Evolutionary conservation across 1,140 invertebrate genomes (phyloP), one percentile per base, ranked within the genome.

Genomic region (Diploscapter pachys): DNA sequence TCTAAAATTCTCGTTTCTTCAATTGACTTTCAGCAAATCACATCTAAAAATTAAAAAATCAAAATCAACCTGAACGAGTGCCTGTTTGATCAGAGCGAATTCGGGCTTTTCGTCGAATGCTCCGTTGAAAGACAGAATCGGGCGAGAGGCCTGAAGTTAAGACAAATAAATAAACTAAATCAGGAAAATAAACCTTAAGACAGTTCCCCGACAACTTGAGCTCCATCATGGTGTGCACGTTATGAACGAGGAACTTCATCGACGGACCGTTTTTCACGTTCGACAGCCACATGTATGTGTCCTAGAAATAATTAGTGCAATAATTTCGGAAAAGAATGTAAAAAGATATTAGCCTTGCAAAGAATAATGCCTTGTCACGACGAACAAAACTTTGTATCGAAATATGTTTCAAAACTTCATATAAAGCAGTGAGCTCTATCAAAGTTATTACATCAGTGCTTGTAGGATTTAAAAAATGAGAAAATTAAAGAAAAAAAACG

Each of bases 141-240:
- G 96, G 78, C 97, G 89, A 0, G 96, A 96, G 3, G 93, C 94
- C 86, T 91, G 59, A 69, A 71, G 2, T 5, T 72, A 9, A 11
- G 11, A 3, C 11, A 67, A 50, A 50, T 72, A 31, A 2, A 67
- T 13, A 68, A 71, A 69, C 2, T 2, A 65, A 9, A 9, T 49
- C 2, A 48, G 8, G 11, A 63, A 68, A 50, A 71, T 9, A 6
- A 72, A 72, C 71, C 61, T 67, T 92, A 56, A 99, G 87, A 87
- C 96, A 98, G 87, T 99, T 99, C 53, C 97, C 97, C 69, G 93
- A 95, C 87, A 99, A 89, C 87, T 96, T 96, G 52, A 99, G 87
- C 87, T 99, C 96, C 71, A 90, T 92, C 94, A 98, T 98, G 72
- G 96, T 99, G 84, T 95, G 94, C 82, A 97, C 89, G 88, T 97